These are phyloP conservation scores for Tapirus indicus DNA, from an alignment of 2,797 vertebrate species.

Conservation along the genomic window DNA sequence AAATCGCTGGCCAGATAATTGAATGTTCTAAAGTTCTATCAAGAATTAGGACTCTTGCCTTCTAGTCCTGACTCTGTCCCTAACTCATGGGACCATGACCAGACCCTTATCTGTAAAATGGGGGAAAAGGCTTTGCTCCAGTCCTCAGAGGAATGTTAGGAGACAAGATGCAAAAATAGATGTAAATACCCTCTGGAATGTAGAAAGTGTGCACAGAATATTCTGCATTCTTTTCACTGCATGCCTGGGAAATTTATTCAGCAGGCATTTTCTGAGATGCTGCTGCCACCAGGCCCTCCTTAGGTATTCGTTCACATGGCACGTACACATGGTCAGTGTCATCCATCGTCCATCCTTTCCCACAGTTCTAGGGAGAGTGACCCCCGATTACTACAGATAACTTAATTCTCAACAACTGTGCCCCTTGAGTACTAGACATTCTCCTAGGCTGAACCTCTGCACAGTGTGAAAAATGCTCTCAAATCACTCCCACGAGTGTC, in stretches of 20 bases:
- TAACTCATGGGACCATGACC: not conserved
- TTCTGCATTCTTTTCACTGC: conserved; percentile 51
- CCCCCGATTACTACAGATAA: not conserved
- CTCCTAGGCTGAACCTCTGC: conserved; percentile 48
- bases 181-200: conserved; percentile 51
- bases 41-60: not conserved
- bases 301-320: conserved; percentile 49
- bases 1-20: not conserved
- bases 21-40: not conserved
- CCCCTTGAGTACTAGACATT: not conserved
- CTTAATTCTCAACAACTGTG: not conserved
- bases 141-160: not conserved
- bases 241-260: conserved; percentile 74
- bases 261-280: conserved; percentile 58
- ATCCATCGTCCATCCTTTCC: not conserved
- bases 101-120: not conserved
- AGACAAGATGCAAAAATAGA: conserved; percentile 24
- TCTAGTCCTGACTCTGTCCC: not conserved
- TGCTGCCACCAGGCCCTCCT: conserved; percentile 21
- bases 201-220: conserved; percentile 60
- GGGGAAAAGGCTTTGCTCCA: too few species aligned
- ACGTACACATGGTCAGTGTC: not conserved
- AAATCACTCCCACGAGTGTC: conserved; percentile 72
- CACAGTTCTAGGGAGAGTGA: not conserved
- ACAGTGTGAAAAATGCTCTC: conserved; percentile 66